Evolutionary conservation across 2,113 vertebrate genomes (phyloP).

Genomic region (Nannobrachium achirus): DNA sequence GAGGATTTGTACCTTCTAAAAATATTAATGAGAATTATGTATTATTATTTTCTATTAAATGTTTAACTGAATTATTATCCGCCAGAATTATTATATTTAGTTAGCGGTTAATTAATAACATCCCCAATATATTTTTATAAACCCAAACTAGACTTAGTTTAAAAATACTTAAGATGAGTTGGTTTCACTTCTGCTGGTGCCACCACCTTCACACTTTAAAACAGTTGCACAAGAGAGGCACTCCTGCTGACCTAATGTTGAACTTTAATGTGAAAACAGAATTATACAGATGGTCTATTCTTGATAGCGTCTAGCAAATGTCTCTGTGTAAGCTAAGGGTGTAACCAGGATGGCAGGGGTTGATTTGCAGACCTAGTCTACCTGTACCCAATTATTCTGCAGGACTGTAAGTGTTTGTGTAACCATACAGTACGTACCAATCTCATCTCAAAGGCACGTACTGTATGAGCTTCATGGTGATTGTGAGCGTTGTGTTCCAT

Average conservation of each 20-base stretch:
- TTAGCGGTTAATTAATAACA: too few species aligned
- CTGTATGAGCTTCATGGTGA: neutral
- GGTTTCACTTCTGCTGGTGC: neutral
- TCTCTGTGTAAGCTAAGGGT: constrained; percentile 1
- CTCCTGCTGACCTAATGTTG: constrained; percentile 7
- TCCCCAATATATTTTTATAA: constrained; percentile 2
- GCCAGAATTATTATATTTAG: too few species aligned
- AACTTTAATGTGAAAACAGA: constrained; percentile 20
- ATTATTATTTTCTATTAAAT: too few species aligned
- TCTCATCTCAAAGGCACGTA: neutral
- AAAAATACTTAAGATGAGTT: constrained; percentile 11
- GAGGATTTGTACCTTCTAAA: too few species aligned
- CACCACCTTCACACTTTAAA: neutral
- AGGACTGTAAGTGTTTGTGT: too few species aligned
- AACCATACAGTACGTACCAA: constrained; percentile 11
- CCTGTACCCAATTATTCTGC: too few species aligned
- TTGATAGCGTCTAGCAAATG: too few species aligned
- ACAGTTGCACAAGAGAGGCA: constrained; percentile 6
- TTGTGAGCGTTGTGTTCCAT: neutral
- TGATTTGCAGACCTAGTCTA: constrained; percentile 25
- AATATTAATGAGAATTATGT: too few species aligned
- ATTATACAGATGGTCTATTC: neutral
- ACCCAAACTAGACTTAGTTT: constrained; percentile 18
- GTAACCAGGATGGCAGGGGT: neutral
- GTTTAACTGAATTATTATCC: too few species aligned